phyloP scores from a whole-genome alignment of 2,113 vertebrate species.

The Phalacrocorax carbo region DNA sequence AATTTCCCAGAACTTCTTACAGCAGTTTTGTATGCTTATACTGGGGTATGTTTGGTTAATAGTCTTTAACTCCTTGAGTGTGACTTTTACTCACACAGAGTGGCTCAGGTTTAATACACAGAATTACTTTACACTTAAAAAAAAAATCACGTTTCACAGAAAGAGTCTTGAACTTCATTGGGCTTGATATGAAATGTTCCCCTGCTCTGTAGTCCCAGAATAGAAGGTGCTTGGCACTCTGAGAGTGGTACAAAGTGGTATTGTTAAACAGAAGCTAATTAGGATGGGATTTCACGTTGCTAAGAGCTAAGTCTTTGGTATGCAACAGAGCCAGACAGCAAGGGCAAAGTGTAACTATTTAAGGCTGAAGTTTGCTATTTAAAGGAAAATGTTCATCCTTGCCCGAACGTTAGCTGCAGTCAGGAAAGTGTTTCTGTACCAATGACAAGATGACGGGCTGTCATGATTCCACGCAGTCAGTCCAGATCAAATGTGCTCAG shows the following conservation, averaged over 20 bases:
- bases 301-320: constrained; percentile 69
- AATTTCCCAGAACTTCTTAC: background rate
- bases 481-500: constrained; percentile 36
- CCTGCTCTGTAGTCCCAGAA: constrained; percentile 56
- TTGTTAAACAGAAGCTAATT: constrained; percentile 73
- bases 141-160: background rate
- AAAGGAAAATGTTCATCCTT: constrained; percentile 4
- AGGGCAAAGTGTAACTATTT: constrained; percentile 64
- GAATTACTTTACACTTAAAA: background rate
- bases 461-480: background rate
- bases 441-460: background rate
- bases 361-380: constrained; percentile 56
- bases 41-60: background rate
- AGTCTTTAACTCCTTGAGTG: background rate
- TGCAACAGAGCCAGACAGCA: constrained; percentile 52
- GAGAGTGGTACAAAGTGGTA: constrained; percentile 69
- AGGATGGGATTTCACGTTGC: constrained; percentile 72
- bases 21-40: background rate
- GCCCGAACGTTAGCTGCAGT: background rate
- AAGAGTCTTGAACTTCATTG: background rate
- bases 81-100: background rate
- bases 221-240: constrained; percentile 54
- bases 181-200: background rate
- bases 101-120: background rate
- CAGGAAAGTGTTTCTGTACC: background rate